phyloP scores from a whole-genome alignment of 1,140 invertebrate genomes.

The Megathymus violae region DNA sequence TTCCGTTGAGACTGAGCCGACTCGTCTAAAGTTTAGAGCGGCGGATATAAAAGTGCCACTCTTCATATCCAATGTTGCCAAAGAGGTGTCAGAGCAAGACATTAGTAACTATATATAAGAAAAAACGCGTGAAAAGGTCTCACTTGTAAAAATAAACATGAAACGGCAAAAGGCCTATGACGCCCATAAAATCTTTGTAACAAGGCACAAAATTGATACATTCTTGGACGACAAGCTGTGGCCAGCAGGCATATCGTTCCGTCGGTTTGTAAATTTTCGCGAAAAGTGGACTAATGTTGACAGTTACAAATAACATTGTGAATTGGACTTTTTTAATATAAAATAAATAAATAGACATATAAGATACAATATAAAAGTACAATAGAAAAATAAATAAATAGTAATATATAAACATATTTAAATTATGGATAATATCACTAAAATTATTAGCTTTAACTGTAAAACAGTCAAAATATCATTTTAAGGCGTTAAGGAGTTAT shows the following conservation, averaged over 20 bases:
- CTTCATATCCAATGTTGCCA: constrained; percentile 40
- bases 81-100: constrained; percentile 32
- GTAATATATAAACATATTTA: too few species aligned
- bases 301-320: too few species aligned
- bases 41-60: constrained; percentile 26
- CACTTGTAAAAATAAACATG: constrained; percentile 41
- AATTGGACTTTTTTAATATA: too few species aligned
- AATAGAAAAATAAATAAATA: too few species aligned
- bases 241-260: constrained; percentile 2
- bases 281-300: too few species aligned
- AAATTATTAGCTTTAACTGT: constrained; percentile 36
- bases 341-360: too few species aligned
- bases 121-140: constrained; percentile 38
- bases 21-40: constrained; percentile 11
- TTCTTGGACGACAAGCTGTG: constrained; percentile 40
- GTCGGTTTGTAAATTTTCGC: constrained; percentile 34
- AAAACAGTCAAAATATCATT: constrained; percentile 34
- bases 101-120: constrained; percentile 39
- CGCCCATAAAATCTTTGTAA: constrained; percentile 39
- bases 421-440: constrained; percentile 17
- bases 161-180: constrained; percentile 35
- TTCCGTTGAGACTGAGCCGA: background rate
- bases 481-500: constrained; percentile 25
- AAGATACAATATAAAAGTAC: too few species aligned
- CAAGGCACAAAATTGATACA: constrained; percentile 29